Base-by-base conservation (phyloP, 2,113 vertebrate species). In the Gasterosteus nipponicus region DNA sequence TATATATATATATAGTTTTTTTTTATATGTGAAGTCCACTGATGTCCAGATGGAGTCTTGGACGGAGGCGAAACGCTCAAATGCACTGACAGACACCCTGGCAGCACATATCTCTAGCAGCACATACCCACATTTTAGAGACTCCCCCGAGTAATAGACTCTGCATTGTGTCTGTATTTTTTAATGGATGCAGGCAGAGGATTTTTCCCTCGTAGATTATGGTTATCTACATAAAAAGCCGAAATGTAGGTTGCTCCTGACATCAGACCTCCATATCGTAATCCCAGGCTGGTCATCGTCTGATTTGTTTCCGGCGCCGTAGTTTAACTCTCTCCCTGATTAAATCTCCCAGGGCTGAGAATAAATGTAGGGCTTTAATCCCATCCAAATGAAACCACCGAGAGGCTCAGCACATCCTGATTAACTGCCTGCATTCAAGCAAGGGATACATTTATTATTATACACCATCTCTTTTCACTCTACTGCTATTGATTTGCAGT, bases 401-500 rank as follows among this genome's bases (percentile, higher is more conserved):
- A 87, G 75, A 87, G 80, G 69, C 84, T 73, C 86, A 90, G 80
- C 84, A 86, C 78, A 64, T 69, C 78, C 67, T 86, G 86, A 92
- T 86, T 86, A 88, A 91, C 81, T 81, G 78, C 64, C 53, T 60
- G 60, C 83, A 74, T 87, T 83, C 85, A 87, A 77, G 84, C 75
- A 29, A 66, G 51, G 77, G 79, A 85, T 86, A 89, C 88, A 88
- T 77, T 59, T 82, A 80, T 66, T 74, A 87, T 87, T 82, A 85
- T 81, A 79, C 47, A 75, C 65, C 59, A 76, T 83, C 75, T 89
- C 80, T 58, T 76, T 81, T 86, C 61, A 72, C 62, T 84, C 83
- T 85, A 87, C 80, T 83, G 81, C 80, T 86, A 92, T 92, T 89
- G 91, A 92, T 92, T 86, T 82, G 65, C 58, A 64, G 78, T 42